Evolutionary conservation across 2,797 vertebrate genomes (phyloP).

Genomic region (Siniperca undulata): DNA sequence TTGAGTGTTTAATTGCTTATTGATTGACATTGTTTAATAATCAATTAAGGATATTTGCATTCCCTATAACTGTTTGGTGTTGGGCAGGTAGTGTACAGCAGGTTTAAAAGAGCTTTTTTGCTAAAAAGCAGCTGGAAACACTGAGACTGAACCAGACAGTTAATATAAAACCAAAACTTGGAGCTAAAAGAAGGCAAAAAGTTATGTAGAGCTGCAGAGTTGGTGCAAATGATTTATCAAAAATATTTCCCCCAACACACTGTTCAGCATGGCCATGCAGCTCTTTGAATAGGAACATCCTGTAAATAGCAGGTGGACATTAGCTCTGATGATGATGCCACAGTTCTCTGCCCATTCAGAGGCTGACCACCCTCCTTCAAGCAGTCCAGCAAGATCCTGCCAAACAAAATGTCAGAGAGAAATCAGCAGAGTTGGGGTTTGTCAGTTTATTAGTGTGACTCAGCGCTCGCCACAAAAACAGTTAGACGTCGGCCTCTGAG

Average conservation of each 20-base stretch:
- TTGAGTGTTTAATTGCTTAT: not conserved
- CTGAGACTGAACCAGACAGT: not conserved
- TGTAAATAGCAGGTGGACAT: not conserved
- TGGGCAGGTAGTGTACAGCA: not conserved
- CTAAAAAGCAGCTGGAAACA: not conserved
- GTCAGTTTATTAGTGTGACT: slow-evolving; percentile 12
- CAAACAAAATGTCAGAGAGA: slow-evolving; percentile 14
- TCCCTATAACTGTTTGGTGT: not conserved
- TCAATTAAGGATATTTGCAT: not conserved
- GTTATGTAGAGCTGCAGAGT: not conserved
- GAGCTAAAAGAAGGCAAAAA: not conserved
- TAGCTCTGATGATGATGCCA: not conserved
- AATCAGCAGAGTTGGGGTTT: slow-evolving; percentile 12
- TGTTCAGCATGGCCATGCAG: not conserved
- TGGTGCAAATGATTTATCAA: not conserved
- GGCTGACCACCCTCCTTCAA: not conserved
- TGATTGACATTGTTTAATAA: not conserved
- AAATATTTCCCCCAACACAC: not conserved
- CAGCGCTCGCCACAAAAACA: not conserved
- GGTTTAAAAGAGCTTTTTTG: not conserved
- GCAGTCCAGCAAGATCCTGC: slow-evolving; percentile 31
- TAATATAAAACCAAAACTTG: not conserved
- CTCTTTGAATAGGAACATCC: not conserved
- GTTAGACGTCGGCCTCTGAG: slow-evolving; percentile 5
- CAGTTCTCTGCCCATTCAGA: not conserved